These are phyloP conservation scores for Antedon mediterranea DNA, from an alignment of 53 echinoderm and acorn worm genomes.

Conservation along the genomic window DNA sequence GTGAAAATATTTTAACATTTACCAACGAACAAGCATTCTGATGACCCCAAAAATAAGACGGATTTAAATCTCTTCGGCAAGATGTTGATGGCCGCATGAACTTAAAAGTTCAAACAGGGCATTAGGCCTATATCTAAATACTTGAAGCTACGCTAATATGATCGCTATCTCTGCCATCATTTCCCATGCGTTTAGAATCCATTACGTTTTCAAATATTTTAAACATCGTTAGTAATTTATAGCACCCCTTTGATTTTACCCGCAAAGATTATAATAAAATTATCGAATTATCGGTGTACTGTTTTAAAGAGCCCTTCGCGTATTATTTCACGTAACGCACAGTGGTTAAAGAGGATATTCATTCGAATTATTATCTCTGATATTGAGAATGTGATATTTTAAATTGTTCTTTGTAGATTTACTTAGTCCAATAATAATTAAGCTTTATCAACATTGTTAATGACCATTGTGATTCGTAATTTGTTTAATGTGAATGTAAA, in stretches of 20 bases:
- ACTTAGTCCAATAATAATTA: neutral
- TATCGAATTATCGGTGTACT: neutral
- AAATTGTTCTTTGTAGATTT: neutral
- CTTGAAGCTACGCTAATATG: neutral
- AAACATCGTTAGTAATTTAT: conserved; percentile 1
- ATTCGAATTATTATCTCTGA: neutral
- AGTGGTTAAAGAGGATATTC: neutral
- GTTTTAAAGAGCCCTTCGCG: neutral
- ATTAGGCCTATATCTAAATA: neutral
- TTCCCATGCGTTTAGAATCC: neutral
- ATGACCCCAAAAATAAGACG: neutral
- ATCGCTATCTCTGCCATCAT: neutral
- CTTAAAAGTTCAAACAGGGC: neutral
- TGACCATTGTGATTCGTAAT: neutral
- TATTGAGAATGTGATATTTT: neutral
- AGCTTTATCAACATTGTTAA: neutral
- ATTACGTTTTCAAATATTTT: neutral
- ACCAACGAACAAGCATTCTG: neutral
- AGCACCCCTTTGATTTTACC: neutral
- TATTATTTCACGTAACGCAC: neutral
- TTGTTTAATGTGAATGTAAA: neutral
- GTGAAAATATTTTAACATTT: neutral
- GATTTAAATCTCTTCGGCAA: neutral
- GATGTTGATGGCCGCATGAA: neutral
- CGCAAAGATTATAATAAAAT: conserved; percentile 1